Base-by-base conservation (phyloP, 64 coral and sea anemone genomes). In the Exaiptasia diaphana region DNA sequence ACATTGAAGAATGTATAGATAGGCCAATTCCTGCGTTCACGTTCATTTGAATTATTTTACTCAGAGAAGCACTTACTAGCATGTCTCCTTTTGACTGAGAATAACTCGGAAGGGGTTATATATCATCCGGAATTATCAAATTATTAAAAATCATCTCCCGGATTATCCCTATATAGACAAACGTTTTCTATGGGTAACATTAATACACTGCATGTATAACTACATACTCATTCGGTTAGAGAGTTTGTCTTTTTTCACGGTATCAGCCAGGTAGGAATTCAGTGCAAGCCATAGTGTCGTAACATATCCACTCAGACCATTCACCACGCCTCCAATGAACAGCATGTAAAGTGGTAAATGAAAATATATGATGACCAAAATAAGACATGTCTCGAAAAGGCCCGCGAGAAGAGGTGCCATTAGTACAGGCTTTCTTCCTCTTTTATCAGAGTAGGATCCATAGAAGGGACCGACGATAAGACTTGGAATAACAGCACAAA, bases 211-310 rank as follows among this genome's bases (percentile, higher is more conserved):
- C 7, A 26, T 22, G 27, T 22, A 57, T 26, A 9, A 1, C 14
- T 17, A 10, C 72, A 90, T 27, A 96, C 92, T 86, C 18, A 96
- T 43, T 41, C 86, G 87, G n/a, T 84, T 41, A n/a, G 86, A 73
- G 36, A 77, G 50, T 46, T 81, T 79, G 3, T 74, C 67, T 39
- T 90, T 44, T 11, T 73, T 55, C 1, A 75, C 61, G 1, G 87
- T 86, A 41, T 96, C 92, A 5, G 86, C 81, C 12, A 96, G 52
- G 58, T 90, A 96, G 0, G 92, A 79, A 74, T 80, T 90, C 5
- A 83, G 82, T 1, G 73, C 75, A 3, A 89, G 41, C 46, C 83
- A 57, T 27, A 96, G 7, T 14, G 85, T 81, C 34, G 88, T 38
- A 33, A 77, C 23, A 36, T 77, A 90, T 3, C 93, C 93, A 34